Evolutionary conservation across 2,113 vertebrate species (phyloP).

Genomic region (Chrysochloris asiatica): DNA sequence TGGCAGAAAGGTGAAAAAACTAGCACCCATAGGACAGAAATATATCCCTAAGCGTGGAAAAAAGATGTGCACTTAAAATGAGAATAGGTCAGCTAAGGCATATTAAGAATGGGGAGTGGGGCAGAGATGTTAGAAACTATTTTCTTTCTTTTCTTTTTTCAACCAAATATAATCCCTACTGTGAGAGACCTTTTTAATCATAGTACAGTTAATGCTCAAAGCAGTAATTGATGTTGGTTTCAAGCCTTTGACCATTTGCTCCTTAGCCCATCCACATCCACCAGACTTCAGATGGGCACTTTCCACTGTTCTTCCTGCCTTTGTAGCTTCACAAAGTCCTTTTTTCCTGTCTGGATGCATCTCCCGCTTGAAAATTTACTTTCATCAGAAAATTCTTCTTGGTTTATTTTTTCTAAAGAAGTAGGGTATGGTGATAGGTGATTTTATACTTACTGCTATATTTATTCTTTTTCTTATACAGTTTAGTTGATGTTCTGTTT

Average conservation of each 20-base stretch:
- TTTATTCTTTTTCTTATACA: constrained; percentile 1
- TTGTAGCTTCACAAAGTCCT: background rate
- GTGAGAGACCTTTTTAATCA: constrained; percentile 1
- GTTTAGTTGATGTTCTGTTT: background rate
- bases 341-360: background rate
- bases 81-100: background rate
- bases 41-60: background rate
- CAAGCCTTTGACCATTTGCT: background rate
- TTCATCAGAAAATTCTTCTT: constrained; percentile 25
- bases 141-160: background rate
- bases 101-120: background rate
- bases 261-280: background rate
- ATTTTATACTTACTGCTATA: background rate
- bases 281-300: background rate
- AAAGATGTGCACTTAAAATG: background rate
- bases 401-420: constrained; percentile 6
- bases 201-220: background rate
- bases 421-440: background rate
- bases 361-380: background rate
- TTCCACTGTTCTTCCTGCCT: background rate
- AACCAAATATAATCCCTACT: constrained; percentile 11
- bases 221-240: constrained; percentile 19
- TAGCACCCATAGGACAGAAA: constrained; percentile 19
- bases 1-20: constrained; percentile 6
- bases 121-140: background rate